Evolutionary conservation across 2,797 vertebrate genomes (phyloP).

Genomic region (Aphelocoma californica): DNA sequence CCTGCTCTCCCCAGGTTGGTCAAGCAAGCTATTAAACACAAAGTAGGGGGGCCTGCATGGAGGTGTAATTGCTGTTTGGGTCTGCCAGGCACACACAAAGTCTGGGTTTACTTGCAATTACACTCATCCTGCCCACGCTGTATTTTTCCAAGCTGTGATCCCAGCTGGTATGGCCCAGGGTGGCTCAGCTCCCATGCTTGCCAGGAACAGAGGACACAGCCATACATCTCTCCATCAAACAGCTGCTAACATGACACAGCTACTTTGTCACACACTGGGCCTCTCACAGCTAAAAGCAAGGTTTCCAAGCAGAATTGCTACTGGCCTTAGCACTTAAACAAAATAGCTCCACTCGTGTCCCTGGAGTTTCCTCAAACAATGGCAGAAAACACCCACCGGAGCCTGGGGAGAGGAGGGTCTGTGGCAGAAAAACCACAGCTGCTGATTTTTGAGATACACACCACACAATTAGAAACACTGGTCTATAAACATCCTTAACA

Average conservation of each 20-base stretch:
- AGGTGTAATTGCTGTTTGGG: neutral
- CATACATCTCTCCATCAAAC: slow-evolving; percentile 5
- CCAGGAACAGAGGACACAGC: neutral
- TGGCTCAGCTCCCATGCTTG: neutral
- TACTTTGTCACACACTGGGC: neutral
- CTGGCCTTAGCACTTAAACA: neutral
- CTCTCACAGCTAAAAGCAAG: neutral
- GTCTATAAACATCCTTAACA: slow-evolving; percentile 18
- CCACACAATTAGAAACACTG: neutral
- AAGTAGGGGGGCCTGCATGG: accelerated
- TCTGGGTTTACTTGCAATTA: neutral
- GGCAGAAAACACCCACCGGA: neutral
- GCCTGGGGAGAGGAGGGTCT: neutral
- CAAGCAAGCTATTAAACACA: neutral
- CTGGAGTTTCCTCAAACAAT: slow-evolving; percentile 29
- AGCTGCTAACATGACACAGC: neutral
- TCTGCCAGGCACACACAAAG: neutral
- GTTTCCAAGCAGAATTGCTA: neutral
- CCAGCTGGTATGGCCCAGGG: neutral
- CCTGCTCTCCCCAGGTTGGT: neutral
- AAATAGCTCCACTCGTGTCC: neutral
- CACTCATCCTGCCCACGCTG: neutral
- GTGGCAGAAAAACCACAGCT: neutral
- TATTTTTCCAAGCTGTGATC: neutral
- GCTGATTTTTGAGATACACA: slow-evolving; percentile 28